phyloP scores from a whole-genome alignment of 2,888 invertebrate species.

The Argyresthia goedartella region DNA sequence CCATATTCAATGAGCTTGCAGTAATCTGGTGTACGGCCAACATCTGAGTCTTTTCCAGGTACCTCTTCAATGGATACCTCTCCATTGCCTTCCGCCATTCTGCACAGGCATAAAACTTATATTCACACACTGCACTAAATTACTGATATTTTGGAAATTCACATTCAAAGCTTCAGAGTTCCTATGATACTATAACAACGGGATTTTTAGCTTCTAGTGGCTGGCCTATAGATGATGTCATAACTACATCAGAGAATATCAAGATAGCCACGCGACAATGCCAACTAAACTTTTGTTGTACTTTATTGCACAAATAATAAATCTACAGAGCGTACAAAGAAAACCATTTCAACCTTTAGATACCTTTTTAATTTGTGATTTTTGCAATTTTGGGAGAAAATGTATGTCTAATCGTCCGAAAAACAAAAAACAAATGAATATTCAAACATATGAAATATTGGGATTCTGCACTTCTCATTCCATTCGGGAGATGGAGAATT shows the following conservation, averaged over 20 bases:
- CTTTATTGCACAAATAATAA: background rate
- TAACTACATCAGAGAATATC: conserved; percentile 34
- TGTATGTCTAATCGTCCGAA: conserved; percentile 67
- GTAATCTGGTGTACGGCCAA: conserved; percentile 89
- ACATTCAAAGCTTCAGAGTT: background rate
- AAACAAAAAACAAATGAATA: conserved; percentile 72
- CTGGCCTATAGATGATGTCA: conserved; percentile 58
- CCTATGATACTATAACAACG: too few species aligned
- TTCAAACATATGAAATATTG: conserved; percentile 70
- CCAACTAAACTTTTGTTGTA: conserved; percentile 17
- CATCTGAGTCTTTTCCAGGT: conserved; percentile 76
- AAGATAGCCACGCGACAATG: conserved; percentile 53
- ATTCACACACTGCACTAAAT: conserved; percentile 40
- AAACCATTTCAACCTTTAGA: conserved; percentile 29
- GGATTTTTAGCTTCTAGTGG: conserved; percentile 8
- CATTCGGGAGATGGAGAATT: conserved; percentile 61
- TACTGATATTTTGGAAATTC: conserved; percentile 17
- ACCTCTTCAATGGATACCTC: conserved; percentile 83
- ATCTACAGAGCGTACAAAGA: background rate
- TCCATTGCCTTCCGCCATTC: conserved; percentile 91
- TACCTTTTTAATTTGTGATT: conserved; percentile 62
- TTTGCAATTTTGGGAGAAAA: conserved; percentile 71
- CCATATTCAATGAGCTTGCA: conserved; percentile 96
- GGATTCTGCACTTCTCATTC: conserved; percentile 68
- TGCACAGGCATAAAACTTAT: conserved; percentile 61